Base-by-base conservation (phyloP, 2,797 vertebrate species). In the Jordanella pulchra region DNA sequence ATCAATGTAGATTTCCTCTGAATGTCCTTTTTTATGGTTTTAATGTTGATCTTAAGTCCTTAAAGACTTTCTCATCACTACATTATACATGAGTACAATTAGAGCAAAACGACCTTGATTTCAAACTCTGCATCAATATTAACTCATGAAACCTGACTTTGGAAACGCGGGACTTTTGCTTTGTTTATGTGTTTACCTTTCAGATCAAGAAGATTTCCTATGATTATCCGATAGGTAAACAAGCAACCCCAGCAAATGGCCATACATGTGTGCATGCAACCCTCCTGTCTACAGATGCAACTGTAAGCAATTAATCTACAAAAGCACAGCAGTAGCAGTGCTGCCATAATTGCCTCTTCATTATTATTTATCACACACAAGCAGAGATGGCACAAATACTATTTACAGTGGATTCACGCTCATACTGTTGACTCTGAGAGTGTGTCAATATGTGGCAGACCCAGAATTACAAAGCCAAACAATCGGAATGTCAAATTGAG, bases 331-430 rank as follows among this genome's bases (percentile, higher is more conserved):
- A 9, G 86, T 79, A 78, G 66, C 14, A 3, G 21, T 25, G 78
- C 76, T 58, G 82, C 79, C 84, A 81, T 89, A 87, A 90, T 89
- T 86, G 82, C 81, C 86, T 82, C 44, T 85, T 83, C 85, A 83
- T 86, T 56, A 84, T 47, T 58, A 80, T 91, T 89, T 83, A 87
- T 89, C 84, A 79, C 63, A 79, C 58, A 55, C 68, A 77, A 75
- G 75, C 9, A 64, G 66, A 85, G 83, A 88, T 80, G 76, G 80
- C 82, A 78, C 80, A 66, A 80, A 89, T 85, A 87, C 63, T 44
- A 89, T 86, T 86, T 78, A 71, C 65, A 39, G 47, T 45, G 75
- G 70, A 53, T 55, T 42, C 56, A 55, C 69, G 51, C 70, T 72
- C 45, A 63, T 60, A 81, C 65, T 88, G 85, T 88, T 74, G 55